Base-by-base conservation (phyloP, 1,140 invertebrate species). In the Panagrolaimus sp. region DNA sequence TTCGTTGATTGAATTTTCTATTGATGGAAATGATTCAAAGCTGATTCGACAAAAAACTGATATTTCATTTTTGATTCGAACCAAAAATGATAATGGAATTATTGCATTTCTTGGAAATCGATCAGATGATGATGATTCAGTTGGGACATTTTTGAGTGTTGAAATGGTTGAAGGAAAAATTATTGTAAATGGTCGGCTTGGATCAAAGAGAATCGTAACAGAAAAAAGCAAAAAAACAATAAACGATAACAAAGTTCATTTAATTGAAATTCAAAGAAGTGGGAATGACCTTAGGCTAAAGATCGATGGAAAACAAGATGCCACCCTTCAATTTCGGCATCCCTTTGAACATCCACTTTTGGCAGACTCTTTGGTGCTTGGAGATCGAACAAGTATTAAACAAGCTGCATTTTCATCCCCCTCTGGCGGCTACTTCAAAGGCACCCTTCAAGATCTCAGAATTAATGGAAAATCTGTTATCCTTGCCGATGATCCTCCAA, bases 361-460 rank as follows among this genome's bases (percentile, higher is more conserved):
- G 28, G 76, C 76, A 10, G 70, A 79, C 15, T 38, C 71, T 63
- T 44, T 83, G 7, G 76, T 78, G 55, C 71, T 85, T 63, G 84
- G 84, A 38, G 78, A 82, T 8, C 43, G 26, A 2, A 46, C 32
- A n/a, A 28, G 32, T 73, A 28, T 77, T 72, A 12, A n/a, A 45
- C 21, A 21, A 21, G 52, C 15, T 12, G 52, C 52, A 14, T 58
- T 58, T 28, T n/a, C 32, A n/a, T 38, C 32, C 2, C 47, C n/a
- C 10, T 17, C 28, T 15, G 17, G 44, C 1, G 21, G 26, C 9
- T 68, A 52, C 21, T 96, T 94, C 80, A 95, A 96, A 85, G 94
- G 94, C 28, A 89, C 94, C 43, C 90, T 97, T 65, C 93, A 96
- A 83, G 94, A 97, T 84, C 90, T 95, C 9, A 89, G 91, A 84